phyloP scores from a whole-genome alignment of 2,888 invertebrate genomes.

The Pandemis cinnamomeana region DNA sequence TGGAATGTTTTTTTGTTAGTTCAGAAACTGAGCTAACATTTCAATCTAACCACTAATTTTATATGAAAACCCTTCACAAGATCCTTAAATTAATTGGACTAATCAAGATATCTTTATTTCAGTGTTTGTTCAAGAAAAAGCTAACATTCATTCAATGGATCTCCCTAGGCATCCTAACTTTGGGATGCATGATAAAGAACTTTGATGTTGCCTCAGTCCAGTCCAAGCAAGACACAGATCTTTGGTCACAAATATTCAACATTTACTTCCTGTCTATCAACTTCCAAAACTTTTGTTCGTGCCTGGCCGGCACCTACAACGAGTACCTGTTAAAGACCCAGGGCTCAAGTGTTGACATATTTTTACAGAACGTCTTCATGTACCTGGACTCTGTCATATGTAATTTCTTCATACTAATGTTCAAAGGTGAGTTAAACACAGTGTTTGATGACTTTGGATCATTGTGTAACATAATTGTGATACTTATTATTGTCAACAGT shows the following conservation, averaged over 20 bases:
- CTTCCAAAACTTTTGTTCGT: constrained; percentile 95
- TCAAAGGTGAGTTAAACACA: constrained; percentile 86
- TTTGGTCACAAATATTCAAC: constrained; percentile 77
- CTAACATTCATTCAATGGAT: constrained; percentile 94
- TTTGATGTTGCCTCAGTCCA: constrained; percentile 82
- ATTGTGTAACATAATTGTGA: constrained; percentile 87
- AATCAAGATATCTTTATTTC: constrained; percentile 58
- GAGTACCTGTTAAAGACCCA: constrained; percentile 95
- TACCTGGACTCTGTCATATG: constrained; percentile 97
- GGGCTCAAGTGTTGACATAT: constrained; percentile 93
- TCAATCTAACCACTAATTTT: too few species aligned
- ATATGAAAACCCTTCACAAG: too few species aligned
- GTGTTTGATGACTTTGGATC: constrained; percentile 85
- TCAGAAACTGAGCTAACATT: not conserved
- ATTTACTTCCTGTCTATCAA: constrained; percentile 87
- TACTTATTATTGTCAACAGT: constrained; percentile 94
- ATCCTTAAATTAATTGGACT: not conserved
- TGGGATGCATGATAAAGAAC: constrained; percentile 96
- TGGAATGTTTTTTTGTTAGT: too few species aligned
- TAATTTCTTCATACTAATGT: constrained; percentile 89
- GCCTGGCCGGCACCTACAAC: constrained; percentile 97
- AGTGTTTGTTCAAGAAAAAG: constrained; percentile 94
- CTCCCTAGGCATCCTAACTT: constrained; percentile 92
- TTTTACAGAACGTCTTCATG: constrained; percentile 97
- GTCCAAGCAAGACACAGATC: constrained; percentile 57